Conservation (phyloP, 2,888 invertebrate species). For the Hirtodrosophila alboralis region DNA sequence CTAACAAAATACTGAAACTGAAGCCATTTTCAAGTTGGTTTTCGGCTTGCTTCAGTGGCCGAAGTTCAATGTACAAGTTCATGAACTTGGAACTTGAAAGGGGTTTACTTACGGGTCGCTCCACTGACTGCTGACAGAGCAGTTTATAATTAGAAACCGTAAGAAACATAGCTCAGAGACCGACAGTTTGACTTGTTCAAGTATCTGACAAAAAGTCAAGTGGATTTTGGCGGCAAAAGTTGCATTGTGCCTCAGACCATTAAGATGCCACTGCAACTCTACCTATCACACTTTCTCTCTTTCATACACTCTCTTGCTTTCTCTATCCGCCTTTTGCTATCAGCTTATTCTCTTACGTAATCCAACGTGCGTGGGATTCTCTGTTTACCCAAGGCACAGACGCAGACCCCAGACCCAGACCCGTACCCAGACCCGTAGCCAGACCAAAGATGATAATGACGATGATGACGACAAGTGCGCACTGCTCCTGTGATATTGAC, state of each 20-base stretch:
- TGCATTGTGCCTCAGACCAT: constrained; percentile 45
- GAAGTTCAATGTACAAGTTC: constrained; percentile 79
- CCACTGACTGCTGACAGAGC: constrained; percentile 1
- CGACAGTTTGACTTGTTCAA: constrained; percentile 59
- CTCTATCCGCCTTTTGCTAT: too few species aligned
- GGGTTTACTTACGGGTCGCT: constrained; percentile 49
- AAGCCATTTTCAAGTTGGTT: constrained; percentile 63
- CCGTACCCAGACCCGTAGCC: constrained; percentile 31
- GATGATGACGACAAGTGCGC: constrained; percentile 71
- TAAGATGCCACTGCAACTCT: constrained; percentile 4
- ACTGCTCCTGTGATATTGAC: constrained; percentile 68
- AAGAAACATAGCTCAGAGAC: constrained; percentile 38
- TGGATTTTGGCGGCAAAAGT: constrained; percentile 72
- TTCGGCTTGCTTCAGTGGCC: constrained; percentile 58
- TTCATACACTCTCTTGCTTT: neutral
- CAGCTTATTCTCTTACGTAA: constrained; percentile 45
- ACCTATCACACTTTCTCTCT: neutral
- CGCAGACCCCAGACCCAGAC: constrained; percentile 33
- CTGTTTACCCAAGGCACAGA: constrained; percentile 62
- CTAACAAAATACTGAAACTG: constrained; percentile 31
- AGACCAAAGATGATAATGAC: constrained; percentile 27
- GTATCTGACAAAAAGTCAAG: constrained; percentile 71
- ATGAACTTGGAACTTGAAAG: constrained; percentile 76
- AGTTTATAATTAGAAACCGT: too few species aligned
- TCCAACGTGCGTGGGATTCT: constrained; percentile 66